Base-by-base conservation (phyloP, 2,888 invertebrate species). In the Pterostichus niger region DNA sequence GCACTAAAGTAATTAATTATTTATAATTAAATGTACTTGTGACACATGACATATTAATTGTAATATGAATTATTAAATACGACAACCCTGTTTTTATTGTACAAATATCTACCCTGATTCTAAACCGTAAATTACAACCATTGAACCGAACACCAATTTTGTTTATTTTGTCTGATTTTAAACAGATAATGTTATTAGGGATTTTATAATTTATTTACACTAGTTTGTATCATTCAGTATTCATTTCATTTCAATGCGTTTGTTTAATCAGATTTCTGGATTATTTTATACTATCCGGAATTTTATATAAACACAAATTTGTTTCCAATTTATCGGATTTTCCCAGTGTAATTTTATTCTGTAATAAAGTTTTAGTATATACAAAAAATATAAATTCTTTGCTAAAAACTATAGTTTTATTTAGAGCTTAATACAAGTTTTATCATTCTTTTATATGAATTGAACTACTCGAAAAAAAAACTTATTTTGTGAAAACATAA, bases 51-150 rank as follows among this genome's bases (percentile, higher is more conserved):
- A 49, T 49, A 49, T 49, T 49, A 49, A 49, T 49, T 49, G 13
- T 49, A 49, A 13, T 49, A 49, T 49, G 49, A 49, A 49, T 49
- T 49, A 49, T 49, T 49, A 49, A 49, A 49, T 49, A 6, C 49
- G 49, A 49, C n/a, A 11, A 49, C n/a, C 2, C 49, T 49, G 49
- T 49, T 49, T 49, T 49, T 49, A 49, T 49, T 49, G 10, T n/a
- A 49, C 5, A 49, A 6, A 49, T 10, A 49, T 0, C 6, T 49
- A 13, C 49, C 13, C 11, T 49, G 49, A 49, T 49, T 49, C 13
- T n/a, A 13, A 13, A 49, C 49, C 49, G 49, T 11, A 49, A 49
- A 11, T 49, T 49, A 13, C 13, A 49, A 13, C 49, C 13, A 10
- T 49, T 49, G 7, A 49, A 11, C n/a, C 49, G 49, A 13, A 11